Percentiles rank a stretch among this genome's conserved stretches.
Conservation (phyloP, 2,888 invertebrate genomes). For the Microctonus aethiopoides region DNA sequence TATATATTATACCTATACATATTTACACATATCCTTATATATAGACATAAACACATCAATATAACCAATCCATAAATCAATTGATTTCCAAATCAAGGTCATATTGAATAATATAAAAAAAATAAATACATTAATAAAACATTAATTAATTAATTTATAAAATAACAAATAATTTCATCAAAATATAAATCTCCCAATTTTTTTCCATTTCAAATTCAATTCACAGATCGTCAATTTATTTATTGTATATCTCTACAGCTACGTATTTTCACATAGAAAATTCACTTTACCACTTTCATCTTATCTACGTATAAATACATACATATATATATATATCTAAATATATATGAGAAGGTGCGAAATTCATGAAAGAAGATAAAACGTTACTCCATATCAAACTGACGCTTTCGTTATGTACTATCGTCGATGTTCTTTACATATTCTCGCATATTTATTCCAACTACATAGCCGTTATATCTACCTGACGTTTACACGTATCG, state of each 20-base stretch:
- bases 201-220: neutral
- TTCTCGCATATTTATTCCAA: neutral
- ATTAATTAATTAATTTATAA: no score
- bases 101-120: no score
- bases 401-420: neutral
- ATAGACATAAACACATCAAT: no score
- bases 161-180: no score
- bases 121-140: no score
- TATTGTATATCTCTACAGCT: neutral
- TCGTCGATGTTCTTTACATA: neutral
- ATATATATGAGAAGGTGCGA: neutral
- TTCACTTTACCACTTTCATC: neutral
- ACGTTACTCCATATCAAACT: neutral
- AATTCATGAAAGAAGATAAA: neutral
- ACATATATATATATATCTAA: no score
- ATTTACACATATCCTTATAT: no score
- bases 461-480: neutral
- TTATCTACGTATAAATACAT: neutral
- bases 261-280: neutral
- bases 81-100: no score
- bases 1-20: no score
- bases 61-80: no score
- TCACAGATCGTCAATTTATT: neutral
- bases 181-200: no score
- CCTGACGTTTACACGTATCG: slow-evolving; percentile 11